Evolutionary conservation across 2,113 vertebrate genomes (phyloP).

Genomic region (Poecile atricapillus): DNA sequence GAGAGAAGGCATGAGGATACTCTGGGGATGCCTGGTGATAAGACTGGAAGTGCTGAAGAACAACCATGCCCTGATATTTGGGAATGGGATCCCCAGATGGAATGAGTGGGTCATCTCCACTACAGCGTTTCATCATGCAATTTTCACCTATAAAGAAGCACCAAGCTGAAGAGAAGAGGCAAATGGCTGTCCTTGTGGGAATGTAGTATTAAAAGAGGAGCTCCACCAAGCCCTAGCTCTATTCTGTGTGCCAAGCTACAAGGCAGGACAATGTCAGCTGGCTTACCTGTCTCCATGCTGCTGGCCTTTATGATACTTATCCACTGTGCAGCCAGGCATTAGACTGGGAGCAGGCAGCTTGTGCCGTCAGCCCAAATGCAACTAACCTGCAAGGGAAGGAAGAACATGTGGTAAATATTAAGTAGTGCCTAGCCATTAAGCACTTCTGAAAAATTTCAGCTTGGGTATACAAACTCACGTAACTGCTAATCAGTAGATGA

Average conservation of each 20-base stretch:
- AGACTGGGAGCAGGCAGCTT: not conserved
- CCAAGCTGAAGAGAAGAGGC: not conserved
- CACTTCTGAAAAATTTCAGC: not conserved
- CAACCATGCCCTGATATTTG: not conserved
- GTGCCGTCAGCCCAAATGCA: not conserved
- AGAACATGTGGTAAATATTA: not conserved
- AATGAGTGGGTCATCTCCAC: not conserved
- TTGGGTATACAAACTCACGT: not conserved
- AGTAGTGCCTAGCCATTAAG: not conserved
- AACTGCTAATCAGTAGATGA: not conserved
- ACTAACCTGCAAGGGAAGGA: not conserved
- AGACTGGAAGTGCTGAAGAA: not conserved
- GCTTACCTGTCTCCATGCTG: not conserved
- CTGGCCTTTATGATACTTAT: not conserved
- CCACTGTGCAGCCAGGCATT: rapidly evolving
- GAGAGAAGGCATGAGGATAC: not conserved
- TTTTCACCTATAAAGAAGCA: not conserved
- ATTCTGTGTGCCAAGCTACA: not conserved
- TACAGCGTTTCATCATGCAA: not conserved
- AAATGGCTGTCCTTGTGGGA: not conserved
- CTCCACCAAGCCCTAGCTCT: not conserved
- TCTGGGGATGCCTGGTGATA: not conserved
- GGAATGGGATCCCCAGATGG: not conserved
- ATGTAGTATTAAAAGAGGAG: not conserved
- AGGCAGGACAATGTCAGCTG: not conserved